Percentiles rank a stretch among this genome's conserved stretches.
Evolutionary conservation across 2,797 vertebrate species (phyloP).

Genomic region (Bryconaethiops microstoma): DNA sequence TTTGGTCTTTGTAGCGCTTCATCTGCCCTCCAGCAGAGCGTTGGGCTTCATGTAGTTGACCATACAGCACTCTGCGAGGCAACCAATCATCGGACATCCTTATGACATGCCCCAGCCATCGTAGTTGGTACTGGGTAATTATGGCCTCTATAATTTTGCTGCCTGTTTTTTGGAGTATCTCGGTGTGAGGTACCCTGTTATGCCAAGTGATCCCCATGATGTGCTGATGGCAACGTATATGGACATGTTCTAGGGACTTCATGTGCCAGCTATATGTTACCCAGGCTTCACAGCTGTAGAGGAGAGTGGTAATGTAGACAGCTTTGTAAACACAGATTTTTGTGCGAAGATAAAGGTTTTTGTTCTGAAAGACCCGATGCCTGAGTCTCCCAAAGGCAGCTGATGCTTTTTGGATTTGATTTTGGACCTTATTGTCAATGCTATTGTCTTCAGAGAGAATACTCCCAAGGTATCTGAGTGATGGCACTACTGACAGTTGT

Average conservation of each 20-base stretch:
- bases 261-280: neutral
- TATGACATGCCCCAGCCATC: too few relatives aligned
- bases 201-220: neutral
- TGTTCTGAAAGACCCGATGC: neutral
- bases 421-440: neutral
- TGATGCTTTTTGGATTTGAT: neutral
- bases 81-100: too few relatives aligned
- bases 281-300: neutral
- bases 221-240: neutral
- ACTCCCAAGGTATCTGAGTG: neutral
- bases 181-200: too few relatives aligned
- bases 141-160: too few relatives aligned
- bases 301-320: neutral
- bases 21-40: too few relatives aligned
- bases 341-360: neutral
- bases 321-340: neutral
- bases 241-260: neutral
- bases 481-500: neutral
- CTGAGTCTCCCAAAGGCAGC: neutral
- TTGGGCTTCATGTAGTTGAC: too few relatives aligned
- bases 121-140: too few relatives aligned
- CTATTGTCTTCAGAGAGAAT: neutral
- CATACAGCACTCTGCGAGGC: too few relatives aligned
- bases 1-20: too few relatives aligned
- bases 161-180: too few relatives aligned